Base-by-base conservation (phyloP, 2,797 vertebrate genomes). In the Phalloptychus januarius region DNA sequence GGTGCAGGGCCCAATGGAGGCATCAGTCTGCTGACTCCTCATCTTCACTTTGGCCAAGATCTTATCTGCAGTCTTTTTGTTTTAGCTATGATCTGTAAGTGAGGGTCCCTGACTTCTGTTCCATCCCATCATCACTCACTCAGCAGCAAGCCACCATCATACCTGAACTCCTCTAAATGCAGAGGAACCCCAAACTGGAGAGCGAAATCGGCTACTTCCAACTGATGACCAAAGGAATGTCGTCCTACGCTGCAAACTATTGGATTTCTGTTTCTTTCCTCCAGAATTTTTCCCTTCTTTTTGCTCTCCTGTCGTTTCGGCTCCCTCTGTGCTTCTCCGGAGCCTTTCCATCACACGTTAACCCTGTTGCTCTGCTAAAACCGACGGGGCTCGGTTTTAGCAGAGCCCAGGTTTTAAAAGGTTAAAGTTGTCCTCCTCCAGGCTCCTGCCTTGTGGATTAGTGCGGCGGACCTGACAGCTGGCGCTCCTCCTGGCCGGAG, bases 401-500 rank as follows among this genome's bases (percentile, higher is more conserved):
- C n/a, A n/a, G n/a, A n/a, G n/a, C 65, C 42, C 20, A 69, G 72
- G 11, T 84, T 87, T 85, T 61, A 73, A 89, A 87, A 81, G 86
- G 82, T 18, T 79, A 74, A 79, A 84, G 83, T 79, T 76, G 75
- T 73, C 77, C 78, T 84, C 79, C 82, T 81, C 72, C 0, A 54
- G 82, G 75, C 70, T 72, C 31, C 46, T 58, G 72, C 46, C 75
- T 69, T 82, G 31, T 84, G 85, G 81, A 89, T 63, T 76, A 76
- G 72, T 42, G 45, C 44, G 50, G 25, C 44, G 42, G 74, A 44
- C 83, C 10, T 86, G 86, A 92, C 85, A 88, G 87, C 84, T 93
- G 91, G 82, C 88, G 88, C 87, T 82, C 76, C 38, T 81, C 85
- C 74, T 83, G 87, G 79, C 83, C 65, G 12, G 72, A 90, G 90